Evolutionary conservation across 2,113 vertebrate species (phyloP), one percentile per base, ranked within the genome.

Genomic region (Podarcis muralis): DNA sequence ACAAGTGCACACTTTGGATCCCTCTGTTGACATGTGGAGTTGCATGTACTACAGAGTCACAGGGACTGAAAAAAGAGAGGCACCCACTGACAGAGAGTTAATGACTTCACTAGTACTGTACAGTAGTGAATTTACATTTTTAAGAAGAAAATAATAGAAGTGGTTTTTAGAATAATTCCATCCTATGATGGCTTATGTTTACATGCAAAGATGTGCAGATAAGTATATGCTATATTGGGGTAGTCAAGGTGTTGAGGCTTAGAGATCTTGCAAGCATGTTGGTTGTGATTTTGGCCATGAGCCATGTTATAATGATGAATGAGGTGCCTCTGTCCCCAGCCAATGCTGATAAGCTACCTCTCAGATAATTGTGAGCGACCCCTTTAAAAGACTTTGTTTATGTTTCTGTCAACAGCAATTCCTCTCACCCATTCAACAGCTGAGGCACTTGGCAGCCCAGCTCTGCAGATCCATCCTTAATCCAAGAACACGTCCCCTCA

Each of bases 401-500:
- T 88, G 37, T 68, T 62, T 83, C 81, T 77, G 81, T 83, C 72
- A 77, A 68, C 87, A 83, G 81, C 81, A 53, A 5, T 83, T 88
- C 27, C 65, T 76, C 43, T 88, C 81, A 77, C 74, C 59, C 81
- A 77, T 66, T 76, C 81, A 88, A 83, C 87, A 88, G 87, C 87
- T 88, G 81, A 88, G 32, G 81, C 72, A 30, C 81, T 88, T 88
- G 81, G 87, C 81, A 83, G 37, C 40, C 6, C 27, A 12, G 27
- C 40, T 35, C 85, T 86, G 35, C 35, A 86, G 59, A 86, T 66
- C 37, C 57, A 5, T 68, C 75, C 74, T 78, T 86, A 86, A 86
- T 86, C 85, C 85, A 86, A 68, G 59, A 78, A 78, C 85, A 86
- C 1, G 84, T 89, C 74, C 79, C 27, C 57, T 80, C 94, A 92